A percentile compares a stretch with the other conserved stretches of the same genome.
Evolutionary conservation across 2,797 vertebrate genomes (phyloP).

Genomic region (Poecilia velifera): DNA sequence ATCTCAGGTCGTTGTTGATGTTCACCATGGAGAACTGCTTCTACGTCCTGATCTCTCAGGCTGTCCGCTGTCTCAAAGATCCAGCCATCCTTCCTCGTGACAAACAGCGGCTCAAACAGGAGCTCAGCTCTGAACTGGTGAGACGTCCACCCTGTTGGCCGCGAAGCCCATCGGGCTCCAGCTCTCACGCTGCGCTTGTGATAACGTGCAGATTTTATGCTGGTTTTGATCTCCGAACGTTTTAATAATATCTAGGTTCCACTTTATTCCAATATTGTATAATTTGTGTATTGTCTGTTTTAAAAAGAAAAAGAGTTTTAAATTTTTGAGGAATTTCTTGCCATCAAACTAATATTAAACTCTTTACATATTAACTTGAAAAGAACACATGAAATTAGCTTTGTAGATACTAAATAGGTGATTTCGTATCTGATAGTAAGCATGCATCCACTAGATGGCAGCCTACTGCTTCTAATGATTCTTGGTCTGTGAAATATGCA

Average conservation of each 20-base stretch:
- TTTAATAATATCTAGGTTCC: background rate
- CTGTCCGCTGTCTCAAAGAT: constrained; percentile 91
- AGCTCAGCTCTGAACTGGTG: constrained; percentile 97
- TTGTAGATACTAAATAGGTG: no score
- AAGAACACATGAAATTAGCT: background rate
- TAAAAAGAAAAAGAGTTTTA: background rate
- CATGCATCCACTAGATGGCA: background rate
- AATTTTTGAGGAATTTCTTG: background rate
- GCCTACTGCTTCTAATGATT: background rate
- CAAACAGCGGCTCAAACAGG: constrained; percentile 98
- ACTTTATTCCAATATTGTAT: background rate
- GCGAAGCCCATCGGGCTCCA: background rate
- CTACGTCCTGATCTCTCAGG: constrained; percentile 97
- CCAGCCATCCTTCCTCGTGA: constrained; percentile 88
- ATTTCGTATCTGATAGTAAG: no score
- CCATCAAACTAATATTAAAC: background rate
- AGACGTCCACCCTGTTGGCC: constrained; percentile 21
- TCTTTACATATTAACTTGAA: background rate
- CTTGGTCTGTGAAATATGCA: background rate
- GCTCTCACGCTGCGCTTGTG: background rate
- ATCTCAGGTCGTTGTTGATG: constrained; percentile 90
- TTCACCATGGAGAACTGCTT: constrained; percentile 99
- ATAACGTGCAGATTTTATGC: background rate
- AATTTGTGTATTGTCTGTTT: background rate
- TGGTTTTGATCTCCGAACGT: background rate